Evolutionary conservation across 2,888 invertebrate genomes (phyloP).

Genomic region (Melinaea menophilus): DNA sequence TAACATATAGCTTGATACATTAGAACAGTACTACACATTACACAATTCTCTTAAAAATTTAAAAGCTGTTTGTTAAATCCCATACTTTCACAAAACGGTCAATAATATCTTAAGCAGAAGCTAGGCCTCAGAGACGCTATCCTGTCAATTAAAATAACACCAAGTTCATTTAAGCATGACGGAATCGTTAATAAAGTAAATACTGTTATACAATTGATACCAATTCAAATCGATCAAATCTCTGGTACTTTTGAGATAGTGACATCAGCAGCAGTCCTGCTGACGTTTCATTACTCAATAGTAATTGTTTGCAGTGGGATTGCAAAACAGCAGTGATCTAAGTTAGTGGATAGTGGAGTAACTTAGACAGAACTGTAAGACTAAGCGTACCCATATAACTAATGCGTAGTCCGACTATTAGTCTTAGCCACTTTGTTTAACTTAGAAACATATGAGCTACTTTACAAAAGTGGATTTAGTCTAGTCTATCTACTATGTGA

Average conservation of each 20-base stretch:
- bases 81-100: too few relatives aligned
- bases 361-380: constrained; percentile 61
- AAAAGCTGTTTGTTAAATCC: too few relatives aligned
- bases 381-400: constrained; percentile 72
- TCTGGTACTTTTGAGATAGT: constrained; percentile 27
- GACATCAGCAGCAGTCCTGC: constrained; percentile 38
- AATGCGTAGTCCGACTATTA: constrained; percentile 74
- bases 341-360: constrained; percentile 68
- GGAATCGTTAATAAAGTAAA: neutral
- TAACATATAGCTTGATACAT: too few relatives aligned
- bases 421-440: constrained; percentile 67
- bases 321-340: constrained; percentile 62
- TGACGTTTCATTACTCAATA: constrained; percentile 55
- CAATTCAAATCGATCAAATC: neutral
- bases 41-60: too few relatives aligned
- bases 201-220: neutral
- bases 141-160: too few relatives aligned
- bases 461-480: constrained; percentile 30
- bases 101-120: too few relatives aligned
- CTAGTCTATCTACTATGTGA: too few relatives aligned
- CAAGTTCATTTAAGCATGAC: too few relatives aligned
- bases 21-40: too few relatives aligned
- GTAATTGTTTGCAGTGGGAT: constrained; percentile 60
- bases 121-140: too few relatives aligned
- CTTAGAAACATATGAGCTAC: constrained; percentile 61